Evolutionary conservation across 2,797 vertebrate species (phyloP), one percentile per base, ranked within the genome.

Genomic region (Enteromius argenteus): DNA sequence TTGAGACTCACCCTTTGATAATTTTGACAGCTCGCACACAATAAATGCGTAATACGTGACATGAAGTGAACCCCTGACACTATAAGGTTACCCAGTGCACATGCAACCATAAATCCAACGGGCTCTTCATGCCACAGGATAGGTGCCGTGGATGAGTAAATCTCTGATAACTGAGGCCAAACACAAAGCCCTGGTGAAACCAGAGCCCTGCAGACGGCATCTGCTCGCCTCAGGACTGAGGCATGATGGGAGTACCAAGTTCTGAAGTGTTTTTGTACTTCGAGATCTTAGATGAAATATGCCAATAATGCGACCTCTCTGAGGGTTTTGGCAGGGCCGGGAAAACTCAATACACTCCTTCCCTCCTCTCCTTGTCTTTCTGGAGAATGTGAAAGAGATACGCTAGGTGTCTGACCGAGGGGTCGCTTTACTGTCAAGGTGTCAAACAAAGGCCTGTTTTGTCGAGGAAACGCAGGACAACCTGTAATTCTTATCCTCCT

Each of bases 401-500:
- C 44, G 27, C 74, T 46, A 88, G 82, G 90, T 92, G 91, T 93
- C 91, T 92, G 89, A 90, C 91, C 90, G 83, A 79, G 84, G 90
- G 90, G 90, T 93, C 90, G 49, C 83, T 90, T 94, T 93, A 91
- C 93, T 91, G 88, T 89, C 86, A 85, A 93, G 93, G 92, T 93
- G 93, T 94, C 89, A 92, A 91, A 95, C 94, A 94, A 94, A 93
- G 93, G 92, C 87, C 85, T 90, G 85, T 89, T 92, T 86, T 89
- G 90, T 91, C 90, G 85, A 90, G 89, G 90, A 90, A 90, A 86
- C 91, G 86, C 87, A 81, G 89, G 92, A 94, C 92, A 93, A 91
- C 91, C 89, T 92, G 90, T 90, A 90, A 89, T 90, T 89, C 91
- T 90, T 83, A 71, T 86, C 68, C 74, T 69, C 32, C 53, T 83